phyloP scores from a whole-genome alignment of 2,888 invertebrate genomes.

The Arge pagana region DNA sequence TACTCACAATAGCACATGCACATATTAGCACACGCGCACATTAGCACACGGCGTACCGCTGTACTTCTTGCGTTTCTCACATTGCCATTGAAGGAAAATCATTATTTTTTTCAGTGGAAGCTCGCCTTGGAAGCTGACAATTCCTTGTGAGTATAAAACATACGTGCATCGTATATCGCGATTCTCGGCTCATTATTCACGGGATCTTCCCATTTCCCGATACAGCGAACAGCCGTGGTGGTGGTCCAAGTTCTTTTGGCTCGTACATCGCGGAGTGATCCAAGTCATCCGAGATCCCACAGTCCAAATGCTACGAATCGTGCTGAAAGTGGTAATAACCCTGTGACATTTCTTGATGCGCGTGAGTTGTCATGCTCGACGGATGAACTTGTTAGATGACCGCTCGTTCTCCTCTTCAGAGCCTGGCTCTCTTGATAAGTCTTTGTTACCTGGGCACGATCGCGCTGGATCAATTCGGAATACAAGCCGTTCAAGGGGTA shows the following conservation, averaged over 20 bases:
- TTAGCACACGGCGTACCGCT: too few relatives aligned
- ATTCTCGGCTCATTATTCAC: too few relatives aligned
- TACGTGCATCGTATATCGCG: too few relatives aligned
- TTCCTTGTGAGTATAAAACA: too few relatives aligned
- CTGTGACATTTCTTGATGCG: background rate
- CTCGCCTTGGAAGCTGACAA: too few relatives aligned
- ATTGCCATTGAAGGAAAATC: too few relatives aligned
- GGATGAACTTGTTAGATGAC: conserved; percentile 16
- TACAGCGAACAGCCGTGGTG: conserved; percentile 68
- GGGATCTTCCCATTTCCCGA: too few relatives aligned
- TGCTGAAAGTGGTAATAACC: conserved; percentile 79
- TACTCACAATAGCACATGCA: too few relatives aligned
- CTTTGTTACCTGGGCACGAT: conserved; percentile 81
- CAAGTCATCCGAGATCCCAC: conserved; percentile 80
- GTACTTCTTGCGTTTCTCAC: too few relatives aligned
- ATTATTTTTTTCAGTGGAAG: too few relatives aligned
- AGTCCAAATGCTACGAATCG: conserved; percentile 73
- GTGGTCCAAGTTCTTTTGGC: conserved; percentile 74
- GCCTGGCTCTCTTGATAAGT: conserved; percentile 76
- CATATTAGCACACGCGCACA: too few relatives aligned
- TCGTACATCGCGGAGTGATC: conserved; percentile 75
- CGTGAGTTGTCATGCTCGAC: background rate
- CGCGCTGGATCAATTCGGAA: conserved; percentile 75
- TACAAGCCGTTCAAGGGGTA: conserved; percentile 87
- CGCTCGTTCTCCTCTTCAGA: conserved; percentile 64